Evolutionary conservation across 2,888 invertebrate genomes (phyloP), one percentile per base, ranked within the genome.

Genomic region (Enchytraeus crypticus): DNA sequence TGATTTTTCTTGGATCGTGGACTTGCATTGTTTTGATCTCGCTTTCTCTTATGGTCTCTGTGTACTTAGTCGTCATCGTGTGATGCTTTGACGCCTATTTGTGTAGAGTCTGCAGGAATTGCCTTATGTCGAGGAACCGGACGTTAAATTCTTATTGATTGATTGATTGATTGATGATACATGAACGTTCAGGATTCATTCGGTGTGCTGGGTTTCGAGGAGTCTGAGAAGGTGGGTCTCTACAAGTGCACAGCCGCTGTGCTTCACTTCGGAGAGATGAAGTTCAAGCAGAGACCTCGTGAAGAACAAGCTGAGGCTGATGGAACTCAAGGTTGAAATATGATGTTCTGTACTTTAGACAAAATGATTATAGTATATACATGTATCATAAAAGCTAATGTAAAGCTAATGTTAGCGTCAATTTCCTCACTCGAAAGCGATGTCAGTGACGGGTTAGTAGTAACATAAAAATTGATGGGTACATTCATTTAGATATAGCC

Each of bases 251-350:
- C 95, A 73, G 92, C 93, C 77, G 85, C 92, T 79, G 96, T 98
- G 80, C 95, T 99, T 92, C 97, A 98, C 83, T 93, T 98, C 90
- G 98, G 98, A 84, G 88, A 91, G 81, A 92, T 98, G 92, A 96
- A 97, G 84, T 98, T 98, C 90, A 99, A 98, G 84, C 98, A 98
- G 85, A 90, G 97, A 83, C 97, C 97, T 86, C 91, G 97, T 78
- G 98, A 97, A 84, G 98, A 98, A 83, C 98, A 98, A 71, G 79
- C 79, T 30, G 79, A 79, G 64, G 73, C 77, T 33, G 79, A 79
- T 65, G 79, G 77, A 53, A 76, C 77, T 26, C 71, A 74, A 53
- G 74, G 74, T 74, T 65, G 8, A 18, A 8, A 51, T 14, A 47
- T n/a, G 47, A 14, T n/a, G n/a, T 43, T 43, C 43, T 43, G 43